Evolutionary conservation across 2,797 vertebrate species (phyloP).

Genomic region (Coranthus polyacanthus): DNA sequence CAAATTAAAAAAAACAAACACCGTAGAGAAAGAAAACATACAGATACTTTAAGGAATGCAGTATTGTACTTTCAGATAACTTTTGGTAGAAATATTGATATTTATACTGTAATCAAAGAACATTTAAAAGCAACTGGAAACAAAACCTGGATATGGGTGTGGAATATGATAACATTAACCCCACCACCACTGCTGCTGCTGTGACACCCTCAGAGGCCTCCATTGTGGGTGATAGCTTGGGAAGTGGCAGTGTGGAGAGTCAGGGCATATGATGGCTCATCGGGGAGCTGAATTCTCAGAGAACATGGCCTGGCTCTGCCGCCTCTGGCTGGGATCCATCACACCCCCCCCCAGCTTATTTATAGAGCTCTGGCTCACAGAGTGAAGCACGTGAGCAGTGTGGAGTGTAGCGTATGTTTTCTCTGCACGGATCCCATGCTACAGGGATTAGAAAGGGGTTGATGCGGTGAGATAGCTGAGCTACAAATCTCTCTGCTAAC

Average conservation of each 20-base stretch:
- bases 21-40: too few species aligned
- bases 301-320: constrained; percentile 20
- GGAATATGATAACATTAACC: neutral
- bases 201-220: neutral
- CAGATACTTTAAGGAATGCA: too few species aligned
- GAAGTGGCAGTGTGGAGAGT: neutral
- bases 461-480: constrained; percentile 44
- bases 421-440: constrained; percentile 56
- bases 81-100: neutral
- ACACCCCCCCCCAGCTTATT: constrained; percentile 63
- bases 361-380: constrained; percentile 58
- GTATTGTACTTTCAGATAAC: neutral
- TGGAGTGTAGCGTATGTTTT: constrained; percentile 36
- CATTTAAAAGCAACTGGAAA: neutral
- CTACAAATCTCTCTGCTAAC: constrained; percentile 43
- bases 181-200: neutral
- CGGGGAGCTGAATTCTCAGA: constrained; percentile 20
- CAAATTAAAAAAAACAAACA: too few species aligned
- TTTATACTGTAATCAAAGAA: neutral
- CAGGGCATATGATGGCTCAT: constrained; percentile 49
- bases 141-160: neutral
- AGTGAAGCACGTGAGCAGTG: constrained; percentile 49
- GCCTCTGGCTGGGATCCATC: constrained; percentile 58
- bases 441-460: constrained; percentile 56
- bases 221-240: constrained; percentile 37